Percentiles rank a stretch among this genome's conserved stretches.
Conservation (phyloP, 1,140 invertebrate genomes). For the Mizuhopecten yessoensis region DNA sequence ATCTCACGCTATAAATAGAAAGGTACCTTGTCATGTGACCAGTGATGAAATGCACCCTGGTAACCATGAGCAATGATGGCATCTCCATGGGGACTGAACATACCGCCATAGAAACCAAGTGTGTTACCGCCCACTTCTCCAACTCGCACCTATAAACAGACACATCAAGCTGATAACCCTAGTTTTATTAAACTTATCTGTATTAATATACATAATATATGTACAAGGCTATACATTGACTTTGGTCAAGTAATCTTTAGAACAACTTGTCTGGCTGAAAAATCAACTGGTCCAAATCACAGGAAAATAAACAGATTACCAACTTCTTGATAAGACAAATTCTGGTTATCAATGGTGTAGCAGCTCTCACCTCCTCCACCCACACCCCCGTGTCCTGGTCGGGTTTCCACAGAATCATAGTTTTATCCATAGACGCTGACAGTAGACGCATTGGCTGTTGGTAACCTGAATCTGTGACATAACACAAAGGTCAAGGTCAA, state of each 20-base stretch:
- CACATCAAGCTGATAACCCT: too few relatives aligned
- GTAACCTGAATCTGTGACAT: slow-evolving; percentile 30
- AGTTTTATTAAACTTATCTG: too few relatives aligned
- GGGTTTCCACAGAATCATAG: slow-evolving; percentile 94
- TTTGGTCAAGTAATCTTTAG: too few relatives aligned
- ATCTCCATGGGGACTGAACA: slow-evolving; percentile 89
- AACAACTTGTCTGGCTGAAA: too few relatives aligned
- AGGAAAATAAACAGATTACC: too few relatives aligned
- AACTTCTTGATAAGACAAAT: too few relatives aligned
- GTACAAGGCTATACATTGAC: too few relatives aligned
- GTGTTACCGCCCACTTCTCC: slow-evolving; percentile 95
- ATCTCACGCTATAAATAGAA: too few relatives aligned
- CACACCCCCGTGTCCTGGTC: slow-evolving; percentile 88
- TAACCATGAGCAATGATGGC: slow-evolving; percentile 93
- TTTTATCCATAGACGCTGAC: slow-evolving; percentile 96
- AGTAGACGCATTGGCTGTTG: slow-evolving; percentile 86
- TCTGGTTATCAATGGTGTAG: too few relatives aligned
- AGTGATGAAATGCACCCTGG: slow-evolving; percentile 97
- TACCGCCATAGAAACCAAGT: slow-evolving; percentile 95
- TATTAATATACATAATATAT: too few relatives aligned
- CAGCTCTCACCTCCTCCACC: slow-evolving; percentile 89
- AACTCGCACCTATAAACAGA: slow-evolving; percentile 86
- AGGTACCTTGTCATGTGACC: slow-evolving; percentile 87
- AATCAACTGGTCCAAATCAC: too few relatives aligned
- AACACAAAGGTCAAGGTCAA: background rate